Percentiles rank a stretch among this genome's conserved stretches.
Evolutionary conservation across 2,797 vertebrate genomes (phyloP).

Genomic region (Acipenser ruthenus): DNA sequence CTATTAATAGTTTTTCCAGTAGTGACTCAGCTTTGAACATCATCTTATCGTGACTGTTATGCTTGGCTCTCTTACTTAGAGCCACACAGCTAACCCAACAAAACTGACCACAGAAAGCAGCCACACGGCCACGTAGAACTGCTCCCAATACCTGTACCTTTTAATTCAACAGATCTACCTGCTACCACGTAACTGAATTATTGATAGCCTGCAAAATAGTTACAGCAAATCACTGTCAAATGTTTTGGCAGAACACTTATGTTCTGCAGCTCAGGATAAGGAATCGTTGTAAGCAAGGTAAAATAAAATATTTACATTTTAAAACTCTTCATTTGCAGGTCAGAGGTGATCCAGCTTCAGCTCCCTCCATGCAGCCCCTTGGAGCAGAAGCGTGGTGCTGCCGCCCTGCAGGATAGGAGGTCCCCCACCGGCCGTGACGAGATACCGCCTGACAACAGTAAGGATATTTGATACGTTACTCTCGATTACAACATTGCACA

Average conservation of each 20-base stretch:
- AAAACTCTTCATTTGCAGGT: constrained; percentile 49
- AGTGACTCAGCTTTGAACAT: constrained; percentile 4
- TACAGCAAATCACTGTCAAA: no score
- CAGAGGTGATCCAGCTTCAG: constrained; percentile 39
- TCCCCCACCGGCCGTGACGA: constrained; percentile 60
- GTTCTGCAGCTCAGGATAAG: no score
- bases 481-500: no score
- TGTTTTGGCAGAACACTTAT: no score
- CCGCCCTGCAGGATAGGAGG: constrained; percentile 15
- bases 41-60: constrained; percentile 5
- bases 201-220: no score
- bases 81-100: no score
- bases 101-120: no score
- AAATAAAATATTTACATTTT: not conserved
- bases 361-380: constrained; percentile 24
- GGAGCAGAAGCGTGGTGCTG: constrained; percentile 30
- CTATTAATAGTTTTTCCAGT: constrained; percentile 6
- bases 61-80: constrained; percentile 3
- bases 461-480: constrained; percentile 13
- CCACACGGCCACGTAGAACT: no score
- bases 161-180: no score
- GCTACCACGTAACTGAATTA: no score
- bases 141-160: no score
- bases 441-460: constrained; percentile 58
- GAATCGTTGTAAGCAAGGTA: no score